A percentile compares a stretch with the other conserved stretches of the same genome.
These are phyloP conservation scores for Jacana jacana DNA, from an alignment of 2,113 vertebrate genomes.

Conservation along the genomic window DNA sequence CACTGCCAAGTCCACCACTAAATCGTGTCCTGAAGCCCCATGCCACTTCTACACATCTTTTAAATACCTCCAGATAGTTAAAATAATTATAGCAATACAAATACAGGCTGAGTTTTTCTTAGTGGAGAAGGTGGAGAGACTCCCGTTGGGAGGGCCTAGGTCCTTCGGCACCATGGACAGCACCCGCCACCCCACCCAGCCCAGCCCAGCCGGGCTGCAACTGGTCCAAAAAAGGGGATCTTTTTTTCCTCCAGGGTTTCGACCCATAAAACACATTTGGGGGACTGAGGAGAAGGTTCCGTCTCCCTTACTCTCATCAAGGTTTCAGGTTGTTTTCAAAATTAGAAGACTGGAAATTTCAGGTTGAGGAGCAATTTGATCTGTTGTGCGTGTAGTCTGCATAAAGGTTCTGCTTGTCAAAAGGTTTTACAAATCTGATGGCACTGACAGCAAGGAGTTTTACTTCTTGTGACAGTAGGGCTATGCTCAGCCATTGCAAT, in stretches of 20 bases:
- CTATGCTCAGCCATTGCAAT: not conserved
- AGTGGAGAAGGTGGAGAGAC: rapidly evolving
- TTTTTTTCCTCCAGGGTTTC: not conserved
- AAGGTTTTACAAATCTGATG: not conserved
- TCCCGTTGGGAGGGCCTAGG: no score
- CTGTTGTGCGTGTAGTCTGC: not conserved
- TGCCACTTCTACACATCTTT: not conserved
- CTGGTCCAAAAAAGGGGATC: rapidly evolving
- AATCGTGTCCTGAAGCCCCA: not conserved
- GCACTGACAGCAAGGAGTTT: rapidly evolving
- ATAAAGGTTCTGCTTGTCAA: not conserved
- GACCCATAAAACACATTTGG: not conserved
- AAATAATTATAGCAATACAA: not conserved
- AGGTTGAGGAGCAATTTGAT: not conserved
- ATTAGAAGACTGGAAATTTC: not conserved
- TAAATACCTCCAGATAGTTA: not conserved
- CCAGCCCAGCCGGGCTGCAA: rapidly evolving
- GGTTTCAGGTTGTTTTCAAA: not conserved
- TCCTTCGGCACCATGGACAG: not conserved
- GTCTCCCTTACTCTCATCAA: not conserved
- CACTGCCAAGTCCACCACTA: not conserved
- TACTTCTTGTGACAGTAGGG: not conserved
- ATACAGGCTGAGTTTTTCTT: not conserved
- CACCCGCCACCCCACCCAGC: rapidly evolving
- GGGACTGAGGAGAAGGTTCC: not conserved